Evolutionary conservation across 2,888 invertebrate genomes (phyloP), one percentile per base, ranked within the genome.

Genomic region (Achlya flavicornis): DNA sequence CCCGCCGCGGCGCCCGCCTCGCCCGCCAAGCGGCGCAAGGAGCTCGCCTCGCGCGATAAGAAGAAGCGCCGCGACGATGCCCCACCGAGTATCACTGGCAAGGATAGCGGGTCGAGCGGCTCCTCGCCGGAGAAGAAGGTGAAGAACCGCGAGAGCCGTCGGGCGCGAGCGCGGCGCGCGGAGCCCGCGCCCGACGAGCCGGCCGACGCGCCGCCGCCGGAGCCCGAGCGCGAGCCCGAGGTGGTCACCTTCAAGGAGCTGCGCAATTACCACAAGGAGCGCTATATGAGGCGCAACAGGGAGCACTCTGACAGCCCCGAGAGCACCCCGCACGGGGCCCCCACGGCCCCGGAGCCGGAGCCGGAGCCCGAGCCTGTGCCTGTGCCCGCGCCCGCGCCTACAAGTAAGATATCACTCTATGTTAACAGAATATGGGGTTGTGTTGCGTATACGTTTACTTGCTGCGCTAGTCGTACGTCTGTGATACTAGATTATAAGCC

Each of bases 281-380:
- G 96, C 64, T 96, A 96, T 91, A 94, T 96, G 83, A 91, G 96
- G 64, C 93, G 96, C 64, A 96, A 96, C 85, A 92, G 95, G 71
- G 95, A 95, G 69, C 93, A 92, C 73, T 95, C 95, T 35, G 92
- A 94, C 77, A 96, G 95, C 85, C 95, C 95, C 41, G 95, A 94
- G 74, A 85, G 74, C 46, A 59, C 61, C 71, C 70, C 35, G 77
- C 71, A 38, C 63, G 59, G 65, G 66, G 32, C 64, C 65, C 71
- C 66, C 5, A 65, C 4, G 46, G 5, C 46, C n/a, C 69, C 63
- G 58, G 66, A 67, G 32, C 64, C 65, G 57, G 71, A 68, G 59
- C 71, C 66, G 4, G 65, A n/a, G n/a, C n/a, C 66, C 64, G 83
- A 80, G 62, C 72, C 91, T n/a, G 66, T 67, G 57, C 71, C n/a